phyloP scores from a whole-genome alignment of 2,888 invertebrate genomes.

The Azorinus chamasolen region DNA sequence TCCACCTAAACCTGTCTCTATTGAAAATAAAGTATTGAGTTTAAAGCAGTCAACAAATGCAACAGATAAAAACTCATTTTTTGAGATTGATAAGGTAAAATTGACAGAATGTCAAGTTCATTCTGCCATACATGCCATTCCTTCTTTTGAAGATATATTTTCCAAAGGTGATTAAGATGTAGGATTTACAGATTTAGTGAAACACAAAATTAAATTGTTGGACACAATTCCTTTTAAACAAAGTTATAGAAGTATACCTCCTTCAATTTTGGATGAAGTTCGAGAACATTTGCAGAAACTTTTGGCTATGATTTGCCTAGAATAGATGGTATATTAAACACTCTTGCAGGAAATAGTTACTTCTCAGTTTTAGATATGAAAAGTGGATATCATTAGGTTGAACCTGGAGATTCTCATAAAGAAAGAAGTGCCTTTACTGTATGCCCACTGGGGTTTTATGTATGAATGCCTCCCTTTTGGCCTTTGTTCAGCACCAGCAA shows the following conservation, averaged over 20 bases:
- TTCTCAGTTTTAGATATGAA: too few relatives aligned
- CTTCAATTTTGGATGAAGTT: constrained; percentile 23
- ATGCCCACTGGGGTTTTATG: constrained; percentile 19
- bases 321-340: constrained; percentile 20
- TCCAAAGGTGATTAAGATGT: too few relatives aligned
- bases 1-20: too few relatives aligned
- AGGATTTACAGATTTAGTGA: constrained; percentile 14
- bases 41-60: too few relatives aligned
- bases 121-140: too few relatives aligned
- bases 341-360: too few relatives aligned
- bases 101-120: too few relatives aligned
- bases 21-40: too few relatives aligned
- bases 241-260: constrained; percentile 19
- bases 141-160: too few relatives aligned
- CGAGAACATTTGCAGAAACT: constrained; percentile 32
- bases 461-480: constrained; percentile 26
- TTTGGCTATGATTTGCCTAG: constrained; percentile 21
- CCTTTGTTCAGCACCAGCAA: constrained; percentile 23
- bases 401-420: constrained; percentile 22
- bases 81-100: too few relatives aligned
- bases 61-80: too few relatives aligned
- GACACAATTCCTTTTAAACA: constrained; percentile 31
- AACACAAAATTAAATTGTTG: constrained; percentile 21
- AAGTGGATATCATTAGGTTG: too few relatives aligned
- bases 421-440: constrained; percentile 25